These are phyloP conservation scores for Meloe dianella DNA, from an alignment of 2,888 invertebrate genomes.

Conservation along the genomic window DNA sequence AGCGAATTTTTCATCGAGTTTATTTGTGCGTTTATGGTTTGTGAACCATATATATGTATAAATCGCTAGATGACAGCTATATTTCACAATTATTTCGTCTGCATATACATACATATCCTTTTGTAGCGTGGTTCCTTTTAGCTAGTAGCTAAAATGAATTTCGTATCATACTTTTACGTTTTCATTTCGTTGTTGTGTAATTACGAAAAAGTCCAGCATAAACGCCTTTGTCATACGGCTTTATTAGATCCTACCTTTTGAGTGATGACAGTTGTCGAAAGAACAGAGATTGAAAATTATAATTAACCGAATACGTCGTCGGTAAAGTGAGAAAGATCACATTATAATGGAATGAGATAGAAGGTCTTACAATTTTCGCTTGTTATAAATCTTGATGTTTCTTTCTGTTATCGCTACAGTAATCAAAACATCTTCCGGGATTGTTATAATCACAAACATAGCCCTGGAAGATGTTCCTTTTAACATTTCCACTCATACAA, in stretches of 20 bases:
- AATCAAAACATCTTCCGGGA: conserved; percentile 4
- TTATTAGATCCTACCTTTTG: conserved; percentile 5
- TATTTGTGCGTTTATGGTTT: not conserved
- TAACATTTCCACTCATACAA: not conserved
- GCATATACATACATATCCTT: not conserved
- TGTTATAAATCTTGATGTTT: not conserved
- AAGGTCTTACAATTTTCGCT: not conserved
- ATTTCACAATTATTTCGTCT: conserved; percentile 28
- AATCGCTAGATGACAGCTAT: conserved; percentile 28
- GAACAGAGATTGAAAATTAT: not conserved
- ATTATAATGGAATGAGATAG: not conserved
- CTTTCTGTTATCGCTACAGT: conserved; percentile 6
- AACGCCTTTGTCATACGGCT: not conserved
- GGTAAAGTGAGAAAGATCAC: not conserved
- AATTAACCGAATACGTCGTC: not conserved
- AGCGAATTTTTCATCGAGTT: conserved; percentile 1
- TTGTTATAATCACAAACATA: conserved; percentile 5
- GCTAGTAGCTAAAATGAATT: not conserved
- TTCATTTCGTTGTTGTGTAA: not conserved
- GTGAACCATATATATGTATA: not conserved
- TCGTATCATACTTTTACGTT: not conserved
- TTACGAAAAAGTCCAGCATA: conserved; percentile 5
- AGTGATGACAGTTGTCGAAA: not conserved
- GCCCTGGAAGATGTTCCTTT: not conserved
- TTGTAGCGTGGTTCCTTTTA: not conserved